Conservation (phyloP, 35 echinoderm and acorn worm genomes). For the Heliocidaris tuberculata region DNA sequence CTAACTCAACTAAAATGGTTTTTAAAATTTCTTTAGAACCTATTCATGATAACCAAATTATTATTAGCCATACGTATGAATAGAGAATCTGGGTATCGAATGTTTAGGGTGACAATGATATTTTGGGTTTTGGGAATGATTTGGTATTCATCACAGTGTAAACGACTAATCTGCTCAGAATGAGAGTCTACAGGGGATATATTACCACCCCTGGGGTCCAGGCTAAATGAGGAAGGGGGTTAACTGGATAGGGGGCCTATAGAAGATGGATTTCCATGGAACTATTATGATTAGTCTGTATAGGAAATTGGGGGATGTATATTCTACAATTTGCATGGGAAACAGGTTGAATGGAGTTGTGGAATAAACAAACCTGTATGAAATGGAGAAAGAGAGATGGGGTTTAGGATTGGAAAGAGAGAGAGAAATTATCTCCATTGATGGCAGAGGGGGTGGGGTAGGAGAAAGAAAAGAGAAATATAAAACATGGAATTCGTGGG, state of each 20-base stretch:
- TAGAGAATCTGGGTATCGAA: not conserved
- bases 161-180: not conserved
- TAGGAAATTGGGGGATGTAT: not conserved
- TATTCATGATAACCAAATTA: not conserved
- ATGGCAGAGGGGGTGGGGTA: too few relatives aligned
- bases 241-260: not conserved
- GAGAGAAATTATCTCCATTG: too few relatives aligned
- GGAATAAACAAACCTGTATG: not conserved
- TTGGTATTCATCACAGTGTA: not conserved
- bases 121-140: not conserved
- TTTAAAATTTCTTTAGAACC: not conserved
- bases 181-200: not conserved
- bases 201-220: not conserved
- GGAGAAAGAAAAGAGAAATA: too few relatives aligned
- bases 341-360: not conserved
- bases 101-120: not conserved
- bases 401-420: too few relatives aligned
- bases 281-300: constrained; percentile 12
- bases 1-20: not conserved
- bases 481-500: too few relatives aligned
- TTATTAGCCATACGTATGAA: not conserved
- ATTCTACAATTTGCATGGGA: not conserved
- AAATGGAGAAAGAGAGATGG: too few relatives aligned
- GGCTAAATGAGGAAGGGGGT: not conserved
- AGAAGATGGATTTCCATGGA: not conserved